phyloP scores from a whole-genome alignment of 2,888 invertebrate genomes.

The Metopia argyrocephala region DNA sequence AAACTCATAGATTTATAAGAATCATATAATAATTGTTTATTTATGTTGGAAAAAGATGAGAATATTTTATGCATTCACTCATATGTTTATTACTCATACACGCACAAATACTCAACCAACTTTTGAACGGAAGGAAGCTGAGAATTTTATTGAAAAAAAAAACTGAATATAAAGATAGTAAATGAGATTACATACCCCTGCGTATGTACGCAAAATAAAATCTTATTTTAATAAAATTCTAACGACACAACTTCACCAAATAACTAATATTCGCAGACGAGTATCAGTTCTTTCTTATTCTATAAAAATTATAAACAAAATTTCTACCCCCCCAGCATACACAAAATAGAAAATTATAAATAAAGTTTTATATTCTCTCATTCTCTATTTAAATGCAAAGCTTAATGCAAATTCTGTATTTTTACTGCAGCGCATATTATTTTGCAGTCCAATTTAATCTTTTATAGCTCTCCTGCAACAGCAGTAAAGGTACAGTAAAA shows the following conservation, averaged over 20 bases:
- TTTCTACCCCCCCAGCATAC: too few relatives aligned
- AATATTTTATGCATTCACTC: conserved; percentile 1
- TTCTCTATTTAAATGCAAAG: conserved; percentile 46
- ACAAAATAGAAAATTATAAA: conserved; percentile 7
- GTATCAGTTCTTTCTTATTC: too few relatives aligned
- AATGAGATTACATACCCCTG: conserved; percentile 1
- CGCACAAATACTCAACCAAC: neutral
- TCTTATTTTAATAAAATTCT: conserved; percentile 39
- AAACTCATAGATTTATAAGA: neutral
- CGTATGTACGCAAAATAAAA: neutral
- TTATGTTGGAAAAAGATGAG: neutral
- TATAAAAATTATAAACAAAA: too few relatives aligned
- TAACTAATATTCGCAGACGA: too few relatives aligned
- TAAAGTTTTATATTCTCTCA: conserved; percentile 18
- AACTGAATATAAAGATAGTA: neutral
- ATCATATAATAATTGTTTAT: conserved; percentile 23
- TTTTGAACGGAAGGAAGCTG: neutral
- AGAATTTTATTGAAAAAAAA: conserved; percentile 13
- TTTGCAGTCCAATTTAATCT: neutral
- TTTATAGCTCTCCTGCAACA: neutral
- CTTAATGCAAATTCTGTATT: conserved; percentile 43
- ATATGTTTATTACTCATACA: neutral
- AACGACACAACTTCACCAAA: conserved; percentile 23
- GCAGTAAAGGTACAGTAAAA: neutral
- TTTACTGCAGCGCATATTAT: neutral